These are phyloP conservation scores for Noctilio leporinus DNA, from an alignment of 2,113 vertebrate genomes.

Conservation along the genomic window DNA sequence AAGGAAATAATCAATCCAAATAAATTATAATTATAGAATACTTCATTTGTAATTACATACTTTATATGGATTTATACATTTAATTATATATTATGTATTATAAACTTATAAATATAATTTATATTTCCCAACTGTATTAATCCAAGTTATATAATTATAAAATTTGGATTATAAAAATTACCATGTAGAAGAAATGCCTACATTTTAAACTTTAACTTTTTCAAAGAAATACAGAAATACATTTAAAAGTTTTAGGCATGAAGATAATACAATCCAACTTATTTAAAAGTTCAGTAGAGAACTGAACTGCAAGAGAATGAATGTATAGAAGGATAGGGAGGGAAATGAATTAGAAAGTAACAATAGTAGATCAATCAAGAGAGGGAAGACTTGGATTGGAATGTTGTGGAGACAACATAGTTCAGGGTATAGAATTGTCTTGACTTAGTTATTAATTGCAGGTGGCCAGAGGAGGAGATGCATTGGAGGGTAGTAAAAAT, in stretches of 20 bases:
- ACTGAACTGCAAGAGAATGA: background rate
- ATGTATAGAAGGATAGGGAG: background rate
- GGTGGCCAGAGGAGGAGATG: background rate
- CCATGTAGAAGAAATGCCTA: background rate
- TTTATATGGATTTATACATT: background rate
- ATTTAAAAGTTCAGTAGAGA: background rate
- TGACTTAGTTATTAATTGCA: constrained; percentile 24
- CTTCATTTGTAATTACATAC: background rate
- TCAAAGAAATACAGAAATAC: background rate
- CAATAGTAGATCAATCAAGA: background rate
- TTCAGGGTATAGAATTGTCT: background rate
- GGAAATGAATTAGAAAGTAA: background rate
- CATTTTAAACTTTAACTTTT: constrained; percentile 1
- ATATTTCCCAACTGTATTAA: background rate
- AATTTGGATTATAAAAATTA: background rate
- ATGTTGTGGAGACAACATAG: background rate
- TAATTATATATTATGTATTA: no score
- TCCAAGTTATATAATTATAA: background rate
- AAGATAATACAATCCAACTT: background rate
- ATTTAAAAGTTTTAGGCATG: background rate
- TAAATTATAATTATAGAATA: background rate
- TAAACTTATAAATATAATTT: no score
- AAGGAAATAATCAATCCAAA: background rate
- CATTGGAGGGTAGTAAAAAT: background rate
- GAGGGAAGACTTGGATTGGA: background rate